Conservation (phyloP, 92 coral and sea anemone species). For the Micromussa lordhowensis region DNA sequence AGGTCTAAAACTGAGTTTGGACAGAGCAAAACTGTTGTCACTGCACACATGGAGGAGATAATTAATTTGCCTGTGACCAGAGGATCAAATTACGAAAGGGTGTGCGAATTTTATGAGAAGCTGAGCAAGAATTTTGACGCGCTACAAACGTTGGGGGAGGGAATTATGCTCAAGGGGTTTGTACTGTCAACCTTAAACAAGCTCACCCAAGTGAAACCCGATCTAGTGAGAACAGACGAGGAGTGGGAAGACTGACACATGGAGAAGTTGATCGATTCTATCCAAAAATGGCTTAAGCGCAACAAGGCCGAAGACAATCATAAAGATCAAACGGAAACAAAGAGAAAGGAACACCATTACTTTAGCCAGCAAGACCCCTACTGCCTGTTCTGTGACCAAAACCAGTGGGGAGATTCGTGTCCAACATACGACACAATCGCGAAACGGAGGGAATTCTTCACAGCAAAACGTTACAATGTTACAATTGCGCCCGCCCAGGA, state of each 20-base stretch:
- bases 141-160: slow-evolving; percentile 22
- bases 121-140: slow-evolving; percentile 63
- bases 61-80: slow-evolving; percentile 55
- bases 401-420: neutral
- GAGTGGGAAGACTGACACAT: slow-evolving; percentile 18
- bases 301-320: neutral
- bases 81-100: slow-evolving; percentile 55
- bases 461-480: slow-evolving; percentile 28
- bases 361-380: neutral
- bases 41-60: slow-evolving; percentile 61
- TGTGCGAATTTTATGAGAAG: slow-evolving; percentile 62
- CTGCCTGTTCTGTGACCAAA: neutral
- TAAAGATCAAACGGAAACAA: neutral
- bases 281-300: neutral
- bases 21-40: slow-evolving; percentile 56
- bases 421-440: neutral
- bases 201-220: slow-evolving; percentile 19
- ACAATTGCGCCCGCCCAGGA: slow-evolving; percentile 61
- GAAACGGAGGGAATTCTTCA: neutral
- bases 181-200: neutral
- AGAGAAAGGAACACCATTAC: neutral
- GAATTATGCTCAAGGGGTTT: neutral
- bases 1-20: slow-evolving; percentile 58
- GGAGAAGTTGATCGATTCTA: slow-evolving; percentile 2
- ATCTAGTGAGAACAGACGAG: slow-evolving; percentile 14